phyloP scores from a whole-genome alignment of 2,888 invertebrate genomes.

The Chrysolina americana region DNA sequence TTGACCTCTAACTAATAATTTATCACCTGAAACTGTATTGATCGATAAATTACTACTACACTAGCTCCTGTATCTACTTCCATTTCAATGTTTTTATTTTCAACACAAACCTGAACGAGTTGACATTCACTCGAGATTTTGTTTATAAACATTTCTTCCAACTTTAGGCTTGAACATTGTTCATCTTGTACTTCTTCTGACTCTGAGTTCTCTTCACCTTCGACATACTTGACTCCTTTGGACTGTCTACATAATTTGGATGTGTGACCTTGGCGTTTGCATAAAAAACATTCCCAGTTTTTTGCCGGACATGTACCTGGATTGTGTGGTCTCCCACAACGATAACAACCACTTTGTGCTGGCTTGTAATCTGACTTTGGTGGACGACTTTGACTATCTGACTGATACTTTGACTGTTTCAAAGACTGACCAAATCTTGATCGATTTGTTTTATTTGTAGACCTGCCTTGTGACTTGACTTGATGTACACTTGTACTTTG shows the following conservation, averaged over 20 bases:
- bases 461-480: background rate
- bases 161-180: background rate
- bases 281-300: background rate
- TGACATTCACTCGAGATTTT: background rate
- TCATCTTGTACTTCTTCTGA: background rate
- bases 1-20: background rate
- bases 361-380: background rate
- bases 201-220: background rate
- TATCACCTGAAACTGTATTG: background rate
- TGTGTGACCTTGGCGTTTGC: background rate
- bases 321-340: background rate
- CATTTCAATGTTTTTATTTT: constrained; percentile 1
- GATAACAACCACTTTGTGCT: background rate
- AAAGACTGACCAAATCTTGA: background rate
- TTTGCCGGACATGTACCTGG: too few relatives aligned
- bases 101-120: background rate
- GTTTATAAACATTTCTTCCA: background rate
- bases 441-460: background rate
- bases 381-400: background rate
- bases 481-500: background rate
- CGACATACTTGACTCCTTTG: background rate
- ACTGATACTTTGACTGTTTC: background rate
- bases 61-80: too few relatives aligned
- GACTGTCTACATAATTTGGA: background rate
- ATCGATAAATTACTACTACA: background rate